Evolutionary conservation across 92 coral and sea anemone species (phyloP).

Genomic region (Heteractis magnifica): DNA sequence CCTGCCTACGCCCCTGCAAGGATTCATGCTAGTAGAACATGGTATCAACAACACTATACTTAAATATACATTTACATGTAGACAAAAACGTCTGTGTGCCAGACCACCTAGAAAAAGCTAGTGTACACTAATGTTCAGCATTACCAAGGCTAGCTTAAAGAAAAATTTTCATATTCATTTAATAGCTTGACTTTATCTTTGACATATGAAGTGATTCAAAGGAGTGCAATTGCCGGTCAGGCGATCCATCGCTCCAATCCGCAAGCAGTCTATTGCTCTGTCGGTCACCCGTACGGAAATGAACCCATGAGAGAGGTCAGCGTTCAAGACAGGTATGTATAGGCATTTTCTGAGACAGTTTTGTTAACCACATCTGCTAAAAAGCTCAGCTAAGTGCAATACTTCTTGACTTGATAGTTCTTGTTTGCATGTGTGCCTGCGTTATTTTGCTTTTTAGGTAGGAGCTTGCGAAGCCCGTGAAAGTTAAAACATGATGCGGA

Average conservation of each 20-base stretch:
- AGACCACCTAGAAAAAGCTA: background rate
- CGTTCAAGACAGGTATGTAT: background rate
- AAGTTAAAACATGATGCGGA: too few relatives aligned
- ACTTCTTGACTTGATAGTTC: background rate
- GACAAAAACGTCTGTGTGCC: background rate
- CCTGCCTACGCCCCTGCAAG: too few relatives aligned
- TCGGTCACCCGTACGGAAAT: background rate
- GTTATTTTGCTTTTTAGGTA: too few relatives aligned
- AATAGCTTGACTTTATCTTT: background rate
- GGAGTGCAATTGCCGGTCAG: background rate
- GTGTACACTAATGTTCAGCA: background rate
- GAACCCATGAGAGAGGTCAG: slow-evolving; percentile 2
- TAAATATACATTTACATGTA: background rate
- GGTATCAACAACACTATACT: background rate
- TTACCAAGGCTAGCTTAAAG: background rate
- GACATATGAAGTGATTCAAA: background rate
- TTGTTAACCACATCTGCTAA: background rate
- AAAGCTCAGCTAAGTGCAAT: background rate
- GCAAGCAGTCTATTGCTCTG: background rate
- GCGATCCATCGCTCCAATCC: slow-evolving; percentile 1
- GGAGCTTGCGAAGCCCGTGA: too few relatives aligned
- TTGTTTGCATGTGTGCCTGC: background rate
- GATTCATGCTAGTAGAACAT: too few relatives aligned
- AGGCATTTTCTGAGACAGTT: background rate
- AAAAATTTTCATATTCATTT: background rate